phyloP scores from a whole-genome alignment of 2,113 vertebrate genomes.

The Pterophyllum scalare region DNA sequence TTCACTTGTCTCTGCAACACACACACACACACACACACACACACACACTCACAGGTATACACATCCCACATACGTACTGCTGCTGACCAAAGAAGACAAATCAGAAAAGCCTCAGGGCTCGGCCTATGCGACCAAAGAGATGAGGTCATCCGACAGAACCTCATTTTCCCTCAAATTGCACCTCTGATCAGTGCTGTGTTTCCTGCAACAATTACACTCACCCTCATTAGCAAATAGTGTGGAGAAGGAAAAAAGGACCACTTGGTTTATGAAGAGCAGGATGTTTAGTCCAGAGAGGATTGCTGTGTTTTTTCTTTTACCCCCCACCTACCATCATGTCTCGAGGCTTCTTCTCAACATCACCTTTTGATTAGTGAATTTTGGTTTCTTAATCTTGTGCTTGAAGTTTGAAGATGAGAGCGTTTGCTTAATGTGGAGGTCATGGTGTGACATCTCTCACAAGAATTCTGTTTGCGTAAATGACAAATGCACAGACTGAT shows the following conservation, averaged over 20 bases:
- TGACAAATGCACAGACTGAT: slow-evolving; percentile 26
- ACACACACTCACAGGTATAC: slow-evolving; percentile 18
- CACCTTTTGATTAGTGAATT: slow-evolving; percentile 73
- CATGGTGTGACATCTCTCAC: slow-evolving; percentile 30
- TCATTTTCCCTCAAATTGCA: slow-evolving; percentile 83
- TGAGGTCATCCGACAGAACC: slow-evolving; percentile 79
- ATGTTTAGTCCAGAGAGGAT: slow-evolving; percentile 49
- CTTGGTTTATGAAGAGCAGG: slow-evolving; percentile 60
- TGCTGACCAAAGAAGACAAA: slow-evolving; percentile 78
- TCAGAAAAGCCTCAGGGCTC: slow-evolving; percentile 73
- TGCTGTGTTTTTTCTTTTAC: slow-evolving; percentile 18
- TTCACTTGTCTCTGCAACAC: slow-evolving; percentile 43
- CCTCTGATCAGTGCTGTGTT: slow-evolving; percentile 82
- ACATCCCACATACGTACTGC: slow-evolving; percentile 68
- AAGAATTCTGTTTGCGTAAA: slow-evolving; percentile 25
- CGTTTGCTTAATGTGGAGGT: slow-evolving; percentile 6
- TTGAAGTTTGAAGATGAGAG: slow-evolving; percentile 28
- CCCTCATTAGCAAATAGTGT: slow-evolving; percentile 80
- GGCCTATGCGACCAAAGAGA: slow-evolving; percentile 70
- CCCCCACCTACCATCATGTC: slow-evolving; percentile 61
- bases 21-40: slow-evolving; percentile 42
- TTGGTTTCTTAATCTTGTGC: slow-evolving; percentile 41
- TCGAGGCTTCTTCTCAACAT: slow-evolving; percentile 66
- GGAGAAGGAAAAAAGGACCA: slow-evolving; percentile 53
- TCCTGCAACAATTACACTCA: slow-evolving; percentile 84